Percentiles rank a stretch among this genome's conserved stretches.
These are phyloP conservation scores for Drosophila willistoni DNA, from an alignment of 1,140 invertebrate genomes.

Conservation along the genomic window DNA sequence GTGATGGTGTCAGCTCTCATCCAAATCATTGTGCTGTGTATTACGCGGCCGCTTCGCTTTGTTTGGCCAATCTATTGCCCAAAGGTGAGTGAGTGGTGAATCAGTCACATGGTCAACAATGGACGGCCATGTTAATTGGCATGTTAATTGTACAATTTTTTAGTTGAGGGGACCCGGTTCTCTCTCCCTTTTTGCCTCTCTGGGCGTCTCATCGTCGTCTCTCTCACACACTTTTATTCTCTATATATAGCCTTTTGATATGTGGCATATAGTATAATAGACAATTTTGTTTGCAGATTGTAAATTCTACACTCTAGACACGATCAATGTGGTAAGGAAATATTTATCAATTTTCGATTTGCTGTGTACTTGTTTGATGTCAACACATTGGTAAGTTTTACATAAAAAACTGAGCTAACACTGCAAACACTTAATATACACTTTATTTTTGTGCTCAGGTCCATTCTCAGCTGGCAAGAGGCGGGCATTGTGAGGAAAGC, in stretches of 20 bases:
- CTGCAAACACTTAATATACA: no score
- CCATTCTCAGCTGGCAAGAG: slow-evolving; percentile 85
- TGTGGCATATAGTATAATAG: slow-evolving; percentile 51
- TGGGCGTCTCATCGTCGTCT: not conserved
- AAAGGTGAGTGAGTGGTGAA: slow-evolving; percentile 84
- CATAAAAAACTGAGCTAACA: no score
- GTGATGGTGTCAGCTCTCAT: slow-evolving; percentile 94
- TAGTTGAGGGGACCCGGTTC: slow-evolving; percentile 22
- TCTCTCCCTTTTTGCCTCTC: slow-evolving; percentile 26
- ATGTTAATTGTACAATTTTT: slow-evolving; percentile 69
- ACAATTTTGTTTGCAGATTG: slow-evolving; percentile 86
- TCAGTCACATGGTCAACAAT: slow-evolving; percentile 48
- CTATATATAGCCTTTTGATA: slow-evolving; percentile 62
- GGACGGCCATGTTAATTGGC: slow-evolving; percentile 44
- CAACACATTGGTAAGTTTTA: slow-evolving; percentile 87
- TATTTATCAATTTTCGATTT: slow-evolving; percentile 93
- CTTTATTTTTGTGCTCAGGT: slow-evolving; percentile 82
- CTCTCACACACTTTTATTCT: slow-evolving; percentile 16
- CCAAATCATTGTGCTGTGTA: slow-evolving; percentile 94
- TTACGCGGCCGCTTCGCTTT: slow-evolving; percentile 90
- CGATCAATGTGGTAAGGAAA: slow-evolving; percentile 93
- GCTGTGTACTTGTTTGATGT: slow-evolving; percentile 89
- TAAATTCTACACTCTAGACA: slow-evolving; percentile 91
- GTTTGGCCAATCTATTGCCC: slow-evolving; percentile 89
- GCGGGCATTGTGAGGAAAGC: slow-evolving; percentile 87